Base-by-base conservation (phyloP, 2,797 vertebrate genomes). In the Lepus oiostolus region DNA sequence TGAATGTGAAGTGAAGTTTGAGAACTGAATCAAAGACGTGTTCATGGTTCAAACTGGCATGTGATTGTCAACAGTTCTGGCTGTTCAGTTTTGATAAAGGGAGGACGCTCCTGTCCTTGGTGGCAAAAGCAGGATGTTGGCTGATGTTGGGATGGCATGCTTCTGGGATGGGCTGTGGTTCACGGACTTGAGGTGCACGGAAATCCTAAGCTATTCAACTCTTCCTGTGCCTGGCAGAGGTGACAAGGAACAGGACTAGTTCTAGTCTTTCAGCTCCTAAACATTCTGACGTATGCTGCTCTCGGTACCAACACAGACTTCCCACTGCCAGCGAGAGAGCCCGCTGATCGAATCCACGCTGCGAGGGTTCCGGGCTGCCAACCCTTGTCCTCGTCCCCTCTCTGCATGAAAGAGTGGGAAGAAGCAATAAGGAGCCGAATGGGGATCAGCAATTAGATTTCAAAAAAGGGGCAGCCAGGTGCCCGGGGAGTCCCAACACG, bases 331-430 rank as follows among this genome's bases (percentile, higher is more conserved):
- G 17, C 21, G 21, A 50, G 21, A 1, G 1, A 35, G 13, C 47
- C 24, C 19, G 1, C 17, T 7, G 6, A 76, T 1, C 0, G 13
- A 26, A 1, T 24, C 0, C 0, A 83, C 30, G 54, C 14, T 58
- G 54, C 13, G 54, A 17, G 8, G 7, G 67, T 2, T 32, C 79
- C 7, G 12, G 17, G 32, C 2, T 35, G 14, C 10, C 4, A 22
- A 0, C 7, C 17, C 5, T 26, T 26, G 32, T 3, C 8, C 4
- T 35, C 12, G 22, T 42, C 2, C 1, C 12, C 9, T 28, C 4
- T 7, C n/a, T 47, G 5, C n/a, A 54, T 52, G 30, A 35, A 74
- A 1, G 1, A 32, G 12, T 42, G 62, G 38, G 63, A 75, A 70
- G 30, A 1, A 82, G 60, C 8, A 19, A 5, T 54, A 50, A 67